phyloP scores from a whole-genome alignment of 1,140 invertebrate species.

The Ruditapes philippinarum region DNA sequence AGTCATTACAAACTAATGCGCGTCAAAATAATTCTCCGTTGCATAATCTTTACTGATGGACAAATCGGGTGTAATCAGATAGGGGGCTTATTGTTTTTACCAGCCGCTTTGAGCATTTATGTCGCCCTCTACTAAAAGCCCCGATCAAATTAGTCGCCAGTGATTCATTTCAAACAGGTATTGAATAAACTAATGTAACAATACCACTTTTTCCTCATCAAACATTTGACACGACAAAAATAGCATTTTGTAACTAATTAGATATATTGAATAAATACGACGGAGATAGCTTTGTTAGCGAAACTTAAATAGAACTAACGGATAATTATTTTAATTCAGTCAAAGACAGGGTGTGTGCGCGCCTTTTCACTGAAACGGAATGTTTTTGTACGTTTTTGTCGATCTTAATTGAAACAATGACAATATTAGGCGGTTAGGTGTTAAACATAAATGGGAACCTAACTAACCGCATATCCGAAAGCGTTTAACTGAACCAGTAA shows the following conservation, averaged over 20 bases:
- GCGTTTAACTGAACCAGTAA: slow-evolving; percentile 3
- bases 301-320: not conserved
- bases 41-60: not conserved
- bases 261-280: not conserved
- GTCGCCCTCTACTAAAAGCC: not conserved
- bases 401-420: slow-evolving; percentile 4
- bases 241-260: slow-evolving; percentile 17
- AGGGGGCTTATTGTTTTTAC: not conserved
- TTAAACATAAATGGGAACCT: not conserved
- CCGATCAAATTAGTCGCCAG: not conserved
- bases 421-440: not conserved
- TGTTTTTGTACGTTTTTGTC: not conserved
- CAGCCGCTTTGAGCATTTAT: not conserved
- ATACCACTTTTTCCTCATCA: not conserved
- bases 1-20: too few species aligned
- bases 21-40: not conserved
- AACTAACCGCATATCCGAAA: slow-evolving; percentile 21
- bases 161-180: not conserved
- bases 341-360: not conserved
- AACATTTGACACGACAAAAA: slow-evolving; percentile 1
- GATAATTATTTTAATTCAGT: not conserved
- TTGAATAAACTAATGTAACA: not conserved
- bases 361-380: not conserved
- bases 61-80: not conserved
- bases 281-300: not conserved